Percentiles rank a stretch among this genome's conserved stretches.
Conservation (phyloP, 2,888 invertebrate genomes). For the Phasia obesa region DNA sequence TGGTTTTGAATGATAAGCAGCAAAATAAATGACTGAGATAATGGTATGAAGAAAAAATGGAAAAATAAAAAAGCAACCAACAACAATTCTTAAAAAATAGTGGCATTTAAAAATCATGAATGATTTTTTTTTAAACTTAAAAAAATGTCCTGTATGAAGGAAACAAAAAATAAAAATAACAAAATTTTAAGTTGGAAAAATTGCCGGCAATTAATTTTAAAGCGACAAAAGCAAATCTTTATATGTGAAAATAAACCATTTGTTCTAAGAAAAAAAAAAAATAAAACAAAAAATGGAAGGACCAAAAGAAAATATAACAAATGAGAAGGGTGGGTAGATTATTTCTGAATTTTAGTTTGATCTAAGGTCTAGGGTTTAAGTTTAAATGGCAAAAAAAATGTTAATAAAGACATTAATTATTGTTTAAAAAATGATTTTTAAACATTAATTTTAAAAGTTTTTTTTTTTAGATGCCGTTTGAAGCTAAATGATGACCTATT, state of each 20-base stretch:
- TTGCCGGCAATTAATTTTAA: conserved; percentile 80
- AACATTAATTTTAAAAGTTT: conserved; percentile 55
- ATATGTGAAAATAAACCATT: conserved; percentile 58
- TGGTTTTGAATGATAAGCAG: conserved; percentile 80
- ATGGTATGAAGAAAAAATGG: conserved; percentile 47
- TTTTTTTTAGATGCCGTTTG: conserved; percentile 26
- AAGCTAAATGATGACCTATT: conserved; percentile 58
- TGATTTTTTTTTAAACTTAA: conserved; percentile 45
- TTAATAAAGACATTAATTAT: conserved; percentile 75
- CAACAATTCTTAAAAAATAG: conserved; percentile 71
- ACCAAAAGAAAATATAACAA: conserved; percentile 1
- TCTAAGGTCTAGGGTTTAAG: conserved; percentile 58
- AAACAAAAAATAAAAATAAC: conserved; percentile 39
- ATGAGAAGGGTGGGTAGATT: conserved; percentile 61
- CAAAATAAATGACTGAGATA: conserved; percentile 74
- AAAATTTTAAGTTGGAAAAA: conserved; percentile 80
- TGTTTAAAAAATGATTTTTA: conserved; percentile 71
- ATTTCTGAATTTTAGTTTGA: conserved; percentile 71
- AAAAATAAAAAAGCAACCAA: conserved; percentile 26
- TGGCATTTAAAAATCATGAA: conserved; percentile 72
- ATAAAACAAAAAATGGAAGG: too few species aligned
- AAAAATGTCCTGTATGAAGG: conserved; percentile 40
- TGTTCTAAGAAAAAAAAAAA: conserved; percentile 40
- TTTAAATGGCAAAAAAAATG: conserved; percentile 61
- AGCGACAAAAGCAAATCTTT: conserved; percentile 78